Evolutionary conservation across 2,888 invertebrate genomes (phyloP), one percentile per base, ranked within the genome.

Genomic region (Rhagium mordax): DNA sequence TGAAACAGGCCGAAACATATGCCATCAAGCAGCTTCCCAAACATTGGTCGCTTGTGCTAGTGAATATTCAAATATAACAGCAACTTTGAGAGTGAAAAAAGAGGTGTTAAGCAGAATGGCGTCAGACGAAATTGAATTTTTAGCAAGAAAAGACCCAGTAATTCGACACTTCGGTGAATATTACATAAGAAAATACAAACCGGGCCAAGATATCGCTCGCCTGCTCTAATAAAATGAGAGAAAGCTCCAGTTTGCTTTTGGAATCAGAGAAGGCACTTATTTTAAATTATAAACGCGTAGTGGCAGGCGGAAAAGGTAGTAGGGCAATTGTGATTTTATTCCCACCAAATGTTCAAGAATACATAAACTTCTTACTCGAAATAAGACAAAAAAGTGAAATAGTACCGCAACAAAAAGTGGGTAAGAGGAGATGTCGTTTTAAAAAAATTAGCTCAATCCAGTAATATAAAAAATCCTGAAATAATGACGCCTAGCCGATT

Each of bases 281-380:
- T 20, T 5, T 24, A 21, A 55, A 13, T n/a, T 55, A 21, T n/a
- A 55, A 55, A 55, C 18, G 55, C 13, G 21, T 55, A 5, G 55
- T 55, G 2, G 55, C 55, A 20, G 21, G 55, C 13, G 55, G 21
- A 55, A 55, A 55, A 55, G 55, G 55, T 21, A 55, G 55, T 21
- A 18, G 55, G 7, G n/a, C 55, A 1, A 51, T 51, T 51, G 7
- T 20, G 10, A 55, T 55, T 5, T n/a, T 55, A 5, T 55, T 55
- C 13, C 55, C 55, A 7, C 55, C 55, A 21, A 55, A 55, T 20
- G 7, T 55, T 0, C 55, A 55, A n/a, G 21, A 55, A 1, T 55
- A 21, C n/a, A 51, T 51, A 16, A 51, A 16, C 2, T 3, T 51
- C 2, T 51, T 51, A n/a, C 51, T 51, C 10, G 51, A n/a, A 10